Conservation (phyloP, 2,888 invertebrate genomes). For the Cheilosia vulpina region DNA sequence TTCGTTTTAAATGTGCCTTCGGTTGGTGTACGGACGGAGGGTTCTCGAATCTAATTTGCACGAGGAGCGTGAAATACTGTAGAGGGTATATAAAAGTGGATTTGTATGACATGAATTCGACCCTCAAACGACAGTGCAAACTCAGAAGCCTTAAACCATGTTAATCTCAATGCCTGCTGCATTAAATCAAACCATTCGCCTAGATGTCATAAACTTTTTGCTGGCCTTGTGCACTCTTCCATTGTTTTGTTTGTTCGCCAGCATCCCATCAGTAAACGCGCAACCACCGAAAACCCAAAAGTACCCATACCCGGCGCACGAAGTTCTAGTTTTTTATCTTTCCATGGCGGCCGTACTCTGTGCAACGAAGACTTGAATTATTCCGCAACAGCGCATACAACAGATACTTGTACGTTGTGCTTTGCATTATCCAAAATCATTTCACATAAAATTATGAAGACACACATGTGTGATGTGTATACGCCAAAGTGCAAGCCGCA, state of each 20-base stretch:
- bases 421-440: constrained; percentile 67
- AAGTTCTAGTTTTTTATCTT: constrained; percentile 42
- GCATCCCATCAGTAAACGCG: constrained; percentile 34
- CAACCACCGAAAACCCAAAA: constrained; percentile 22
- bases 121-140: no score
- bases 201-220: constrained; percentile 51
- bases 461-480: constrained; percentile 11
- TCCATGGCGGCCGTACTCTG: constrained; percentile 16
- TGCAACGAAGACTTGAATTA: constrained; percentile 15
- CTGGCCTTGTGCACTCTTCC: constrained; percentile 53
- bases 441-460: constrained; percentile 68
- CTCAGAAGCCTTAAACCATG: no score
- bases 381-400: constrained; percentile 20
- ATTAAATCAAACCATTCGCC: constrained; percentile 38
- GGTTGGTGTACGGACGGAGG: not conserved
- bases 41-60: not conserved
- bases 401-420: constrained; percentile 13
- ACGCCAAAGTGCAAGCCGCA: constrained; percentile 44
- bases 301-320: not conserved
- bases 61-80: constrained; percentile 9
- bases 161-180: constrained; percentile 4
- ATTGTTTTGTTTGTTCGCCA: constrained; percentile 56
- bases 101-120: not conserved
- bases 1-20: not conserved
- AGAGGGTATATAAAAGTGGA: not conserved